phyloP scores from a whole-genome alignment of 2,797 vertebrate species.

The Sebastes hopkinsi region DNA sequence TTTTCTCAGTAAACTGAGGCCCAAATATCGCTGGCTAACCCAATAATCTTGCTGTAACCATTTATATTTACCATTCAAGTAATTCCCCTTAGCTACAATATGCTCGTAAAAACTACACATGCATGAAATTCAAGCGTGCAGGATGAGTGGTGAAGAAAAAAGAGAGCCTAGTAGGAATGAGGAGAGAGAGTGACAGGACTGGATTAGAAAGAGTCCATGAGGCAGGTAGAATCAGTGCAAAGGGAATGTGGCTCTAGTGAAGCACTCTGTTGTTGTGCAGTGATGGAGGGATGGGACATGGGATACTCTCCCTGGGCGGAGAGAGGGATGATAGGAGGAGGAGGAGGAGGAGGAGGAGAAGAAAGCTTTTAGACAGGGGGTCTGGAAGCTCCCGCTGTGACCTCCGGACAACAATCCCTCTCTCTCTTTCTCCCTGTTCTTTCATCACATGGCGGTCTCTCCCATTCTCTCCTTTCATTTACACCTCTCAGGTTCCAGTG shows the following conservation, averaged over 20 bases:
- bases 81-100: no score
- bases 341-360: not conserved
- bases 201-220: not conserved
- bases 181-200: not conserved
- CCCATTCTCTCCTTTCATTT: slow-evolving; percentile 42
- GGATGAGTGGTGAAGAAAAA: not conserved
- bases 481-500: slow-evolving; percentile 47
- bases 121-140: fast-evolving
- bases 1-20: no score
- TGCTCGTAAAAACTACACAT: no score
- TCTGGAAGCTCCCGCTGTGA: slow-evolving; percentile 25
- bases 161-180: not conserved
- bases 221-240: slow-evolving; percentile 17
- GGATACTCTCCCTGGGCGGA: slow-evolving; percentile 50
- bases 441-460: slow-evolving; percentile 15
- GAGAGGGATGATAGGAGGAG: slow-evolving; percentile 14
- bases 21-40: no score
- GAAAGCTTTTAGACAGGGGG: slow-evolving; percentile 48
- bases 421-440: slow-evolving; percentile 29
- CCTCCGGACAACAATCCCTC: slow-evolving; percentile 38
- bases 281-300: slow-evolving; percentile 41
- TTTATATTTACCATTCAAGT: not conserved
- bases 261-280: slow-evolving; percentile 37
- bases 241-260: slow-evolving; percentile 10
- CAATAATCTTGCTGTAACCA: no score